Evolutionary conservation across 2,888 invertebrate genomes (phyloP).

Genomic region (Neoascia interrupta): DNA sequence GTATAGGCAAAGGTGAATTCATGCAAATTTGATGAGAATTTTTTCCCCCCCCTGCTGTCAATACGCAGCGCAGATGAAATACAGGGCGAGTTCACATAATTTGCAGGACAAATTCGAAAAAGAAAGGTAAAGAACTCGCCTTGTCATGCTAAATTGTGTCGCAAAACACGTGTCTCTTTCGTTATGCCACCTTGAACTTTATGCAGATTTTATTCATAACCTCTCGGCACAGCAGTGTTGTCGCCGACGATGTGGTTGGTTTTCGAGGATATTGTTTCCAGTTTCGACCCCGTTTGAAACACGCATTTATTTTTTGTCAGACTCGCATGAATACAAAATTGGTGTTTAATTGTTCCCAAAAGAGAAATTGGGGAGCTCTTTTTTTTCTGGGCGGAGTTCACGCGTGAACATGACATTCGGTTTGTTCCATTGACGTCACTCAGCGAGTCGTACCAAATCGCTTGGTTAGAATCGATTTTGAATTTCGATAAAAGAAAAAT

Average conservation of each 20-base stretch:
- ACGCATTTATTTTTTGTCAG: not conserved
- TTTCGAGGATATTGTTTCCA: slow-evolving; percentile 7
- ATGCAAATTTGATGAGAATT: too few relatives aligned
- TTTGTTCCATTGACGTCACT: slow-evolving; percentile 19
- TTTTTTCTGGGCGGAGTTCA: slow-evolving; percentile 26
- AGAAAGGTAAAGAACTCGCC: too few relatives aligned
- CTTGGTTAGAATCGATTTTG: slow-evolving; percentile 20
- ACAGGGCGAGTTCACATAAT: too few relatives aligned
- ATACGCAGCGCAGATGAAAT: too few relatives aligned
- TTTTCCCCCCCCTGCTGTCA: too few relatives aligned
- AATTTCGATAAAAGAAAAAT: too few relatives aligned
- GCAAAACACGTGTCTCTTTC: slow-evolving; percentile 35
- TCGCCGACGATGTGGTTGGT: not conserved
- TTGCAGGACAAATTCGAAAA: too few relatives aligned
- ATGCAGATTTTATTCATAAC: slow-evolving; percentile 47
- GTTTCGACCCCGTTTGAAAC: not conserved
- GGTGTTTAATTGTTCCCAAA: slow-evolving; percentile 38
- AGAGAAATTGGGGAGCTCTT: too few relatives aligned
- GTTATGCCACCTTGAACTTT: slow-evolving; percentile 30
- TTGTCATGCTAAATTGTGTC: too few relatives aligned
- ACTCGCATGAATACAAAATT: not conserved
- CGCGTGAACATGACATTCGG: slow-evolving; percentile 41
- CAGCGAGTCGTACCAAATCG: slow-evolving; percentile 24
- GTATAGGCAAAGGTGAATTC: too few relatives aligned
- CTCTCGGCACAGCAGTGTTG: not conserved